phyloP scores from a whole-genome alignment of 2,797 vertebrate genomes.

The Tenualosa thibaudeaui region DNA sequence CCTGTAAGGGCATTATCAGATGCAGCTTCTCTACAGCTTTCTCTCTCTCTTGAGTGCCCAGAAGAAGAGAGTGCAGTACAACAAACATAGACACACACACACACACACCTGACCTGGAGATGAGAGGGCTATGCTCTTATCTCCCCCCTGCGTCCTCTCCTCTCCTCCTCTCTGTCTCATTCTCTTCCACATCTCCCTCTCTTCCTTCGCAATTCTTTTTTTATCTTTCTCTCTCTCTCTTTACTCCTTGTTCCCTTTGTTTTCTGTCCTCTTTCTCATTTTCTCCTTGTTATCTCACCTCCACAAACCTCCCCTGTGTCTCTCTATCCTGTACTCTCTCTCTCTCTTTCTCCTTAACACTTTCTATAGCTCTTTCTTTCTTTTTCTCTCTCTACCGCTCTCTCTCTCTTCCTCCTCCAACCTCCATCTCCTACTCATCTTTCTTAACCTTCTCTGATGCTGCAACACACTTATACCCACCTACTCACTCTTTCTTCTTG shows the following conservation, averaged over 20 bases:
- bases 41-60: not conserved
- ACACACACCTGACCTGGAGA: conserved; percentile 34
- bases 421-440: not conserved
- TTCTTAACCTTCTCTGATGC: not conserved
- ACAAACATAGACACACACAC: conserved; percentile 19
- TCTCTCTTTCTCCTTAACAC: not conserved
- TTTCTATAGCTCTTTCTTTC: not conserved
- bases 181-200: not conserved
- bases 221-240: not conserved
- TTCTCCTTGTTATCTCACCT: not conserved
- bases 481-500: not conserved
- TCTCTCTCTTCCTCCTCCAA: not conserved
- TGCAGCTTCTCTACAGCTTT: not conserved
- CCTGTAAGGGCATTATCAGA: not conserved
- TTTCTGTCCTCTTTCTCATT: not conserved
- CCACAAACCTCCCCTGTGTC: not conserved
- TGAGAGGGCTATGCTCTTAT: not conserved
- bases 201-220: not conserved
- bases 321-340: not conserved
- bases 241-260: not conserved
- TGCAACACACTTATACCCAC: not conserved
- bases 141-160: not conserved
- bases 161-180: not conserved
- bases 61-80: not conserved
- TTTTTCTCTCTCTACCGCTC: not conserved